Evolutionary conservation across 2,113 vertebrate species (phyloP).

Genomic region (Lates calcarifer): DNA sequence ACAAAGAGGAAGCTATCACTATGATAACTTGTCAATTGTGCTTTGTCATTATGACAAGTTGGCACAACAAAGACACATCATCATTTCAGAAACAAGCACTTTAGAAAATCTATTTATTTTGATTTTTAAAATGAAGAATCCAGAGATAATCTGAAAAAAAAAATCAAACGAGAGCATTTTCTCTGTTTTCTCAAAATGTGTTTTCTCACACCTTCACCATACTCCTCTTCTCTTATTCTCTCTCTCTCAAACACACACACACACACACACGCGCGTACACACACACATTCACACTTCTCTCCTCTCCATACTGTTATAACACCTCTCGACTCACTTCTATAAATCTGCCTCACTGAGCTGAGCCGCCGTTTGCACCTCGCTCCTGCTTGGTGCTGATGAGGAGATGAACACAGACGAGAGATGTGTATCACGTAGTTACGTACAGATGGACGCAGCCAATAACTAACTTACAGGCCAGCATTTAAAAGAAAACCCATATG

Average conservation of each 20-base stretch:
- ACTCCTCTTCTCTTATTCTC: slow-evolving; percentile 48
- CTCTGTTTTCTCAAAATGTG: slow-evolving; percentile 36
- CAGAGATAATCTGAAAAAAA: slow-evolving; percentile 22
- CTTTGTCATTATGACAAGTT: neutral
- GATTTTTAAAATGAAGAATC: slow-evolving; percentile 17
- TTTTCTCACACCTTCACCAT: slow-evolving; percentile 55
- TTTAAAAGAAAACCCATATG: slow-evolving; percentile 3
- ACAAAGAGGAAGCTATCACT: neutral
- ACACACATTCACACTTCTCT: slow-evolving; percentile 53
- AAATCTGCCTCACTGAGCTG: slow-evolving; percentile 64
- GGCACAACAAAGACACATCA: neutral
- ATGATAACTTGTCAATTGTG: neutral
- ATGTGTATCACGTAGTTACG: slow-evolving; percentile 44
- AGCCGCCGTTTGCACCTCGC: slow-evolving; percentile 66
- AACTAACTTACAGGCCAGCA: neutral
- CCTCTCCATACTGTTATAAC: slow-evolving; percentile 65
- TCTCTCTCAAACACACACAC: slow-evolving; percentile 22
- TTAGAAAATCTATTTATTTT: neutral
- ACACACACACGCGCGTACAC: slow-evolving; percentile 41
- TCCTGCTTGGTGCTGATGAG: slow-evolving; percentile 38
- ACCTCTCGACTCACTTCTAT: slow-evolving; percentile 67
- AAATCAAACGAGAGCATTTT: slow-evolving; percentile 27
- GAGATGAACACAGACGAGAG: slow-evolving; percentile 37
- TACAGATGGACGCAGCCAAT: slow-evolving; percentile 4
- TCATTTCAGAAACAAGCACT: neutral